Evolutionary conservation across 2,797 vertebrate species (phyloP), one percentile per base, ranked within the genome.

Genomic region (Selene dorsalis): DNA sequence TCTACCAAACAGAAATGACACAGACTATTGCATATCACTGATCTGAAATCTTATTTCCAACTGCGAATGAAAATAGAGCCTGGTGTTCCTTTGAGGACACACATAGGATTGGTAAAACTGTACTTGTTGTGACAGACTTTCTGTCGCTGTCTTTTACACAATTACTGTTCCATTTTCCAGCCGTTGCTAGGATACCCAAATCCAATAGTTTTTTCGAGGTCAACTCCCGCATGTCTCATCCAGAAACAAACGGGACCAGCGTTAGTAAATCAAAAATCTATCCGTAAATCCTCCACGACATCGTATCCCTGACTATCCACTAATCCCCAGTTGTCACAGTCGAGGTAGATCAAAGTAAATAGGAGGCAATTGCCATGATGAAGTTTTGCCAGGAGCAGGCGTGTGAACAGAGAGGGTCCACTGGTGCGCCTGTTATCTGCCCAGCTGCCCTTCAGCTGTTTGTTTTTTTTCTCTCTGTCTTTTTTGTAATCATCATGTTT

Each of bases 181-280:
- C 11, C 26, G 87, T 89, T 91, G 89, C 89, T 89, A 89, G 84
- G 89, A 90, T 84, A 91, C 90, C 75, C 69, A 91, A 87, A 90
- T 84, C 84, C 79, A 81, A 75, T 85, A 69, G 38, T 71, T 86
- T 83, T 87, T 82, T 82, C 3, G 67, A 88, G 86, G 89, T 93
- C 88, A 91, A 76, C 74, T 74, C 77, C 71, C 1, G 50, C 73
- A 58, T 50, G 76, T 84, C 71, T 88, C 74, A 83, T 84, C 77
- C 73, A 75, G 84, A 91, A 89, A 91, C 87, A 91, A 89, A 87
- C 62, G 68, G 80, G 84, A 88, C 62, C 41, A 72, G 70, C 2
- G 45, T 35, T 16, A 71, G 69, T 85, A 80, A 88, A 88, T 90
- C 79, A 89, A 91, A 90, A 84, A 88, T 90, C 80, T 75, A 83